Evolutionary conservation across 2,113 vertebrate species (phyloP), one percentile per base, ranked within the genome.

Genomic region (Hylia prasina): DNA sequence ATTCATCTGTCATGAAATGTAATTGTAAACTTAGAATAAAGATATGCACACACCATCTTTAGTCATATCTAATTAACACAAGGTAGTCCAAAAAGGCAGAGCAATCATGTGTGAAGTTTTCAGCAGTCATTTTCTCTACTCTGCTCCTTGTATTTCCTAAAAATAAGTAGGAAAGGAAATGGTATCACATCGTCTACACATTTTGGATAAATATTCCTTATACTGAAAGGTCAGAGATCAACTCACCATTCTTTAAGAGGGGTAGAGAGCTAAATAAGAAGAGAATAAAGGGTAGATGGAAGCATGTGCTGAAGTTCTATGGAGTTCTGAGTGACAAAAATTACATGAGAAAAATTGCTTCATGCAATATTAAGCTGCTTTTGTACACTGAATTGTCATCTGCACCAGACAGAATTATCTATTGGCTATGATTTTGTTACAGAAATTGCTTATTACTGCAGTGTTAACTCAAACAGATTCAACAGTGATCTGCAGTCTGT

Each of bases 301-400:
- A 96, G 23, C 42, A 83, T 11, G 20, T 66, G 60, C 58, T 89
- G 58, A 87, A 88, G 17, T 53, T 84, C 35, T 87, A 35, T 5
- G 6, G 58, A 82, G 17, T 70, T 83, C 75, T 42, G 42, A 92
- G 20, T 47, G 48, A 90, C 90, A 93, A 93, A 78, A 84, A 76
- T 44, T 63, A 48, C 33, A 76, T 93, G 66, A 86, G 86, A 85
- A 94, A 90, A 54, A 89, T 31, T 45, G 86, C 44, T 90, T 94
- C 69, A 69, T 68, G 58, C 60, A 93, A 42, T 89, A 95, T 89
- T 94, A 96, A 90, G 25, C 30, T 82, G 61, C 40, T 90, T 15
- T 65, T 90, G 45, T 76, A 87, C 60, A 61, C 15, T 76, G 39
- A 65, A n/a, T 73, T 75, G 23, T 63, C 71, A 96, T 60, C 37